Evolutionary conservation across 2,113 vertebrate species (phyloP).

Genomic region (pig (Sus scrofa)): DNA sequence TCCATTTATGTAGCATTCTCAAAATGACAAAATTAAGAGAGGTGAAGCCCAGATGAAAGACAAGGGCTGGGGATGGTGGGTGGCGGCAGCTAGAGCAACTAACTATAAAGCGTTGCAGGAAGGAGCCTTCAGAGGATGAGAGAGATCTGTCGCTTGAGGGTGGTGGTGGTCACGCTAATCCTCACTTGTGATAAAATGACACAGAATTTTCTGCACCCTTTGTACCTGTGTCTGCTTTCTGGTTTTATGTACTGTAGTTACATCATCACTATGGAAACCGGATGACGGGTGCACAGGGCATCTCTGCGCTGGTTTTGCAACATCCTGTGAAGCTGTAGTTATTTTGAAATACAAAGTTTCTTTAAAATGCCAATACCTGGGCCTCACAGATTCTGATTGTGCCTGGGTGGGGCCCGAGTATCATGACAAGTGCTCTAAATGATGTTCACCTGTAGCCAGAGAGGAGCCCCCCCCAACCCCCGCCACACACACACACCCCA

Average conservation of each 20-base stretch:
- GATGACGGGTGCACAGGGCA: background rate
- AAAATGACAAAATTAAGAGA: background rate
- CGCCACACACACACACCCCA: too few species aligned
- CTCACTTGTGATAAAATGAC: background rate
- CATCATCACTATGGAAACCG: background rate
- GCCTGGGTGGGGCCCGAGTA: background rate
- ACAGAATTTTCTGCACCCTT: background rate
- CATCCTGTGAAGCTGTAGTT: background rate
- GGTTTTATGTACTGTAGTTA: background rate
- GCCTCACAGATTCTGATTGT: background rate
- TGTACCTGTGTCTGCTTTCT: background rate
- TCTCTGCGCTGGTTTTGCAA: background rate
- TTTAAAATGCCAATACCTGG: background rate
- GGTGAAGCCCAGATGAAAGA: background rate
- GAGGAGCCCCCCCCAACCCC: too few species aligned
- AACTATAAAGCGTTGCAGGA: background rate
- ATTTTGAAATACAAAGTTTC: constrained; percentile 11
- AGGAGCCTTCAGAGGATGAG: background rate
- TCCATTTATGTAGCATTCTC: constrained; percentile 17
- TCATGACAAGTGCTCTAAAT: background rate
- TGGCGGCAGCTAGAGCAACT: too few species aligned
- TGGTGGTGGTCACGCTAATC: background rate
- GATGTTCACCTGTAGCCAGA: background rate
- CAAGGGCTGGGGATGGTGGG: too few species aligned
- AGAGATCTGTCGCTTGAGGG: background rate